Evolutionary conservation across 1,140 invertebrate genomes (phyloP), one percentile per base, ranked within the genome.

Genomic region (Micrasema minimum): DNA sequence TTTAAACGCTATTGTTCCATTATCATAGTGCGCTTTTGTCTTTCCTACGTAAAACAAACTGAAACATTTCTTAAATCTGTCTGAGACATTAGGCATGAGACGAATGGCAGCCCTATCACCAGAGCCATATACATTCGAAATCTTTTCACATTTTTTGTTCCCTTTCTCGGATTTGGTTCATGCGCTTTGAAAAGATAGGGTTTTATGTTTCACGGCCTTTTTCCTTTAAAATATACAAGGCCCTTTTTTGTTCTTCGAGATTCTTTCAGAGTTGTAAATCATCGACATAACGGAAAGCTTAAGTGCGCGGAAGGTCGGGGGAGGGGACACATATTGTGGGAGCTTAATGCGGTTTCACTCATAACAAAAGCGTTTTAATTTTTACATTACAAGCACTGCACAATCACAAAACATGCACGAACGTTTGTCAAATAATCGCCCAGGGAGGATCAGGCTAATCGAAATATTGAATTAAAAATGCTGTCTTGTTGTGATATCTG

Each of bases 171-270:
- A 66, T 72, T 72, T 68, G 57, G 71, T 72, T 48, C 45, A 68
- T 61, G 65, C 37, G 38, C 48, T 61, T 71, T 74, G 68, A 74
- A 70, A 70, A 51, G 66, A 73, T 69, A 69, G 57, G 72, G 72
- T 74, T 74, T 74, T 71, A 70, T 67, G 68, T 74, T 74, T 68
- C 67, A 74, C 45, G 72, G 62, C 18, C 72, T 71, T 68, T 74
- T 69, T 61, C 72, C 66, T 69, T 69, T 45, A 66, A 73, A 73
- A 73, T 73, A 65, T 43, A 57, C 59, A 69, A 37, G 67, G 55
- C 50, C 66, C 66, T 74, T 74, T 74, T 74, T 67, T 69, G 57
- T 68, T 59, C 37, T 65, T 22, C 22, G 16, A 45, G 41, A 74
- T 74, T 74, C 68, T 74, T 74, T 62, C 41, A 59, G 43, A 67